A percentile compares a stretch with the other conserved stretches of the same genome.
These are phyloP conservation scores for Tachuris rubrigastra DNA, from an alignment of 2,113 vertebrate species.

Conservation along the genomic window DNA sequence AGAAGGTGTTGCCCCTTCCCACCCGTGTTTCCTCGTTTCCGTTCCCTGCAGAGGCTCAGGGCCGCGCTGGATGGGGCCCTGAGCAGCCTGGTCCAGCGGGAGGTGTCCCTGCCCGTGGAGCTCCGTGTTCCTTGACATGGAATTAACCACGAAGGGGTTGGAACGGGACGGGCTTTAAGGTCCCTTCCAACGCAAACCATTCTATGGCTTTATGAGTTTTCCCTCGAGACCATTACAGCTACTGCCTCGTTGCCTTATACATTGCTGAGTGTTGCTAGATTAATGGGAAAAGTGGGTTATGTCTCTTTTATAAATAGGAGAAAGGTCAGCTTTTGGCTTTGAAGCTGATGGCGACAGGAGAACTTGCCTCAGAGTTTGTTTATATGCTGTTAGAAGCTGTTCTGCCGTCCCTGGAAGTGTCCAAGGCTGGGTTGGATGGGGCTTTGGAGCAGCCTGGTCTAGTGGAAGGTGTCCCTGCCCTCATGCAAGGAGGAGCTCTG, in stretches of 20 bases:
- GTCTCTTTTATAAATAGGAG: background rate
- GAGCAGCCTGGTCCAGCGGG: background rate
- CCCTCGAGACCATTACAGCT: fast-evolving
- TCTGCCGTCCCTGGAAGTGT: background rate
- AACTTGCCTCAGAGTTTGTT: background rate
- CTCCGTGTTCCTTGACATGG: background rate
- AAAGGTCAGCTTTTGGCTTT: background rate
- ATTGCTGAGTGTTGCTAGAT: background rate
- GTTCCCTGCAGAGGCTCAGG: background rate
- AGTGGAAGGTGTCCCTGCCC: background rate
- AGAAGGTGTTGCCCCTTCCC: fast-evolving
- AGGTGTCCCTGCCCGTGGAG: background rate
- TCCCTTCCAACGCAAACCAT: background rate
- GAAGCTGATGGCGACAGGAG: background rate
- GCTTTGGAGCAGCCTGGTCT: background rate
- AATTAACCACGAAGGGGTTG: background rate
- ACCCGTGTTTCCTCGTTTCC: fast-evolving
- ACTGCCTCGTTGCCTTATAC: background rate
- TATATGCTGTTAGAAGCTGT: fast-evolving
- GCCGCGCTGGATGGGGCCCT: background rate
- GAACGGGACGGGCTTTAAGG: background rate
- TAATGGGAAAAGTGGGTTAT: background rate
- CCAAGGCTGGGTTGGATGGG: too few relatives aligned
- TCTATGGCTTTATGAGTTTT: background rate
- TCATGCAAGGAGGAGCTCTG: background rate